Evolutionary conservation across 2,113 vertebrate species (phyloP).

Genomic region (Hyperoodon ampullatus): DNA sequence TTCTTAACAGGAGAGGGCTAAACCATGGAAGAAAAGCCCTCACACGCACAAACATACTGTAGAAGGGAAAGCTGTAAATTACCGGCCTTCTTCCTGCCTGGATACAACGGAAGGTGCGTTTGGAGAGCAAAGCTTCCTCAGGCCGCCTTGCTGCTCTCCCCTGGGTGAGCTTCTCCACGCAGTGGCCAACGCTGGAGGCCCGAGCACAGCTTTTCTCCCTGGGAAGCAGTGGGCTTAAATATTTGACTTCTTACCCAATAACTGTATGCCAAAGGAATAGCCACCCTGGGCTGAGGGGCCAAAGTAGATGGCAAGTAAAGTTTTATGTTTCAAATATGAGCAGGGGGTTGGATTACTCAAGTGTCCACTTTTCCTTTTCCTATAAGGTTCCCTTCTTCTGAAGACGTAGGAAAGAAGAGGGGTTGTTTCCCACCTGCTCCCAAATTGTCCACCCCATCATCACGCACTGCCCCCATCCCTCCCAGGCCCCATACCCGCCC

Average conservation of each 20-base stretch:
- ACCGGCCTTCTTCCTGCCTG: background rate
- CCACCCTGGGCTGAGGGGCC: background rate
- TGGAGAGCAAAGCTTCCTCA: background rate
- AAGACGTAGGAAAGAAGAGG: background rate
- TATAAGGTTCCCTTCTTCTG: background rate
- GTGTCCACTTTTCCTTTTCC: background rate
- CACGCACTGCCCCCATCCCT: background rate
- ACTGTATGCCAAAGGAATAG: background rate
- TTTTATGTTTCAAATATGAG: background rate
- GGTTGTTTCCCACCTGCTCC: background rate
- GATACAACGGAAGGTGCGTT: background rate
- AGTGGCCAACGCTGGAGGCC: background rate
- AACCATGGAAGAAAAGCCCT: background rate
- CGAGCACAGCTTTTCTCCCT: background rate
- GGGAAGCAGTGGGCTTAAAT: background rate
- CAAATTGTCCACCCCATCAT: background rate
- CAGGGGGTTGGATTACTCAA: background rate
- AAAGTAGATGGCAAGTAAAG: background rate
- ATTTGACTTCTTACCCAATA: background rate
- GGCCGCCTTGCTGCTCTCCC: background rate
- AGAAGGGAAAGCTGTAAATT: background rate
- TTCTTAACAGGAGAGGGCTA: background rate
- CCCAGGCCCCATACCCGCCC: background rate
- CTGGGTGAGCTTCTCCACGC: background rate
- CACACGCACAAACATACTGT: background rate